phyloP scores from a whole-genome alignment of 2,113 vertebrate genomes.

The Dryoscopus gambensis region DNA sequence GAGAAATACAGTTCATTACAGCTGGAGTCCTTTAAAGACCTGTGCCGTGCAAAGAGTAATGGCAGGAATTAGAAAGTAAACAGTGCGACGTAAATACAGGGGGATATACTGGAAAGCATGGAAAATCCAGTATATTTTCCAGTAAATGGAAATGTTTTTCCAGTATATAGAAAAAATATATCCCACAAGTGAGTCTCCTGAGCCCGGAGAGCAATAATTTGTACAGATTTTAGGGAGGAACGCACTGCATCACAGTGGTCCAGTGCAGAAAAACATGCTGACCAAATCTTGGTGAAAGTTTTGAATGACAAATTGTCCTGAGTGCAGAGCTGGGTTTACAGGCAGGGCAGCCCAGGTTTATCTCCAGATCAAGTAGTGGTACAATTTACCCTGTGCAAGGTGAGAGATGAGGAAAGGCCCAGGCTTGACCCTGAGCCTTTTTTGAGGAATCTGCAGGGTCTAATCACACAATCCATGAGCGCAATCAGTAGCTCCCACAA shows the following conservation, averaged over 20 bases:
- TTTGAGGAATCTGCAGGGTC: not conserved
- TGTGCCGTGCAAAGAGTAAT: not conserved
- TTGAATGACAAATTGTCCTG: not conserved
- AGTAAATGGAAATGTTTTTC: not conserved
- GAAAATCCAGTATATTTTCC: not conserved
- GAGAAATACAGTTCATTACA: not conserved
- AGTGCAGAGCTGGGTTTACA: not conserved
- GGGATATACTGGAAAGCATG: not conserved
- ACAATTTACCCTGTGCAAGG: not conserved
- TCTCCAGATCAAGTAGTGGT: not conserved
- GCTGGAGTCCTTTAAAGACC: not conserved
- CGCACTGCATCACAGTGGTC: not conserved
- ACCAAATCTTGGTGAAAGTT: not conserved
- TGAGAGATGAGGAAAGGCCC: not conserved
- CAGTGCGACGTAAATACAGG: not conserved
- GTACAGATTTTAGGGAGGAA: not conserved
- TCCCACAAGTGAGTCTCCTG: not conserved
- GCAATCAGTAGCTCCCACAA: not conserved
- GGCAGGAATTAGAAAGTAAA: not conserved
- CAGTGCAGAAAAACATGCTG: not conserved
- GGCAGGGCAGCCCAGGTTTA: not conserved
- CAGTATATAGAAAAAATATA: not conserved
- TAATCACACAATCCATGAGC: not conserved
- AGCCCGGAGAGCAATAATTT: not conserved
- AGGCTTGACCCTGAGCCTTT: not conserved